Evolutionary conservation across 1,140 invertebrate genomes (phyloP).

Genomic region (Drosophila takahashii): DNA sequence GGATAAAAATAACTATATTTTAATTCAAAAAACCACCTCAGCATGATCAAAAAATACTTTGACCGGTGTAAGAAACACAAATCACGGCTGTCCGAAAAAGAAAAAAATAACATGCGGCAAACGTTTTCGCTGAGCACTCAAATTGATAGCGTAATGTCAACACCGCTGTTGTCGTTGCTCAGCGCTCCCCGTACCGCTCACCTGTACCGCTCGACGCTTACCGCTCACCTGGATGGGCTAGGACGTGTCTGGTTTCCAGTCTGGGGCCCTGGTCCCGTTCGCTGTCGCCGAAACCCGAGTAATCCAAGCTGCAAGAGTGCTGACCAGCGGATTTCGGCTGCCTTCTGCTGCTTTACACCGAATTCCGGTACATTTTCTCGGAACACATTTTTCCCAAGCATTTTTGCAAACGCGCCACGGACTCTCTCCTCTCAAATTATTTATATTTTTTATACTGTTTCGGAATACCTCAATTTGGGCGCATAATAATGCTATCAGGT

Average conservation of each 20-base stretch:
- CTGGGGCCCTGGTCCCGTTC: constrained; percentile 59
- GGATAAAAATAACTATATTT: not conserved
- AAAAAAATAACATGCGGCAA: constrained; percentile 28
- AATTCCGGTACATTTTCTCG: constrained; percentile 84
- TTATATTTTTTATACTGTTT: constrained; percentile 21
- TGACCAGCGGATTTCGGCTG: constrained; percentile 41
- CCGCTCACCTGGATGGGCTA: constrained; percentile 25
- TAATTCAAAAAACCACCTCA: not conserved
- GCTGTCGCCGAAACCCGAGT: constrained; percentile 59
- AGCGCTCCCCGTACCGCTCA: constrained; percentile 14
- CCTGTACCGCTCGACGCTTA: not conserved
- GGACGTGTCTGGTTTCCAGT: constrained; percentile 64
- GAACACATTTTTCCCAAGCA: constrained; percentile 81
- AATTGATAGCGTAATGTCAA: constrained; percentile 45
- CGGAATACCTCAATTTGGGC: constrained; percentile 29
- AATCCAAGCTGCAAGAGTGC: constrained; percentile 12
- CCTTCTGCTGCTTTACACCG: constrained; percentile 69
- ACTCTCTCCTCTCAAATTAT: constrained; percentile 39
- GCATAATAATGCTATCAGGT: constrained; percentile 41
- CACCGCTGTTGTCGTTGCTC: constrained; percentile 40
- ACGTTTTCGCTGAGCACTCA: constrained; percentile 35
- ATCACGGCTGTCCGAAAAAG: constrained; percentile 28
- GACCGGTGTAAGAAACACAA: constrained; percentile 26
- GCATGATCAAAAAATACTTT: constrained; percentile 19
- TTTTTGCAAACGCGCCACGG: constrained; percentile 51